phyloP scores from a whole-genome alignment of 92 coral and sea anemone species.

The Palythoa grandiflora region DNA sequence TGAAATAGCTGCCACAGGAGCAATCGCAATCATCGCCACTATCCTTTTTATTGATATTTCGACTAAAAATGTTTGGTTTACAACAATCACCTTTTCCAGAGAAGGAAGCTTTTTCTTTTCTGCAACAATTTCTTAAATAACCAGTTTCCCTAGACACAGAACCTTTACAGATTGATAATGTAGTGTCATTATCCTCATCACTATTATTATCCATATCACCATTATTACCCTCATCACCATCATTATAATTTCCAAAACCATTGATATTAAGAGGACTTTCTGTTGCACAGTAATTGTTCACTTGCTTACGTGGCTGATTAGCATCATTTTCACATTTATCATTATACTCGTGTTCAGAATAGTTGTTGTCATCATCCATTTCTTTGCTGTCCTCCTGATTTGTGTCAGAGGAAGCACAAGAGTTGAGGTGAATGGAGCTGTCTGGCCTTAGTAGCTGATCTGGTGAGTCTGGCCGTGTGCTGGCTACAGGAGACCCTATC shows the following conservation, averaged over 20 bases:
- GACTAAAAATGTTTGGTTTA: neutral
- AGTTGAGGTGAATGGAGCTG: conserved; percentile 77
- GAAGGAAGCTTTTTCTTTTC: neutral
- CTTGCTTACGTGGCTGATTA: conserved; percentile 5
- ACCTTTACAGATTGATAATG: conserved; percentile 21
- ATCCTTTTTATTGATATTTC: neutral
- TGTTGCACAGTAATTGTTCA: neutral
- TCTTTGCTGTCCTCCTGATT: conserved; percentile 26
- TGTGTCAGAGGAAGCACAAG: conserved; percentile 65
- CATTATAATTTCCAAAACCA: neutral
- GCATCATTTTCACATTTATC: conserved; percentile 28
- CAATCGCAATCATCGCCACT: conserved; percentile 3
- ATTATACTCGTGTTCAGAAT: conserved; percentile 42
- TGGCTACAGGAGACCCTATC: conserved; percentile 3
- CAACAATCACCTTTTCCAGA: neutral
- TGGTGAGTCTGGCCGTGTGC: conserved; percentile 61
- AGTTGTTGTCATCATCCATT: neutral
- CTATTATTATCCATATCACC: neutral
- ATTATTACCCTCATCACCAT: too few relatives aligned
- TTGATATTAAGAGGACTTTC: neutral
- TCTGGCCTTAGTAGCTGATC: conserved; percentile 70
- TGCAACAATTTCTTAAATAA: neutral
- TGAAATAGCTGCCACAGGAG: neutral
- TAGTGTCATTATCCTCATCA: neutral
- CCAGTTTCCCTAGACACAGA: neutral